Percentiles rank a stretch among this genome's conserved stretches.
phyloP scores from a whole-genome alignment of 2,888 invertebrate genomes.

The Molorchus minor region DNA sequence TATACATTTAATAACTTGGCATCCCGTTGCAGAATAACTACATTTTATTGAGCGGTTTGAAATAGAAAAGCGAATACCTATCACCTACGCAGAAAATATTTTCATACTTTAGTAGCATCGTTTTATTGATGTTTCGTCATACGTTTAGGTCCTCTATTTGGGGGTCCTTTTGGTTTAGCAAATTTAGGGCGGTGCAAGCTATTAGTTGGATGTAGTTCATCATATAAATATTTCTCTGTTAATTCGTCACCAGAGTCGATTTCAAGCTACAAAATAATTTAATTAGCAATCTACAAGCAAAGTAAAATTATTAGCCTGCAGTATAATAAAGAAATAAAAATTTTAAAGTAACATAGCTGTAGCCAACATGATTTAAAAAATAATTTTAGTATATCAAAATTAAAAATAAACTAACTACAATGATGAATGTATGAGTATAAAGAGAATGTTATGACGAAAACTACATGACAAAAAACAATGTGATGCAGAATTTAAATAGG shows the following conservation, averaged over 20 bases:
- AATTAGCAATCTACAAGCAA: constrained; percentile 17
- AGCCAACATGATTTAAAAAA: too few relatives aligned
- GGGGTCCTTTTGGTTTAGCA: constrained; percentile 96
- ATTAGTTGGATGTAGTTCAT: constrained; percentile 93
- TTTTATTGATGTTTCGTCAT: constrained; percentile 74
- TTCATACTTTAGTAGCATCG: constrained; percentile 8
- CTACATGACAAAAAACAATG: too few relatives aligned
- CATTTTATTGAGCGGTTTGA: not conserved
- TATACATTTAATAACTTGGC: not conserved
- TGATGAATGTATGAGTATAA: too few relatives aligned
- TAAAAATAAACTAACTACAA: too few relatives aligned
- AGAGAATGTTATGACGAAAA: too few relatives aligned
- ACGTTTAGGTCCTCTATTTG: constrained; percentile 89
- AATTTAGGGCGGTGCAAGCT: constrained; percentile 90
- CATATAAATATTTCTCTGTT: constrained; percentile 88
- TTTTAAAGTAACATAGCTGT: too few relatives aligned
- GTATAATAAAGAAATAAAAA: too few relatives aligned
- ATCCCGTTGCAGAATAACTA: not conserved
- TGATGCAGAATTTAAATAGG: too few relatives aligned
- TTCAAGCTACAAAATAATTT: constrained; percentile 73
- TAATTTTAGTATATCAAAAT: too few relatives aligned
- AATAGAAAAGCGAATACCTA: constrained; percentile 1
- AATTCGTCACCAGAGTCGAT: constrained; percentile 90
- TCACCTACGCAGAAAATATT: constrained; percentile 6
- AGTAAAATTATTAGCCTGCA: too few relatives aligned